These are phyloP conservation scores for Bos javanicus DNA, from an alignment of 2,113 vertebrate species.

Conservation along the genomic window DNA sequence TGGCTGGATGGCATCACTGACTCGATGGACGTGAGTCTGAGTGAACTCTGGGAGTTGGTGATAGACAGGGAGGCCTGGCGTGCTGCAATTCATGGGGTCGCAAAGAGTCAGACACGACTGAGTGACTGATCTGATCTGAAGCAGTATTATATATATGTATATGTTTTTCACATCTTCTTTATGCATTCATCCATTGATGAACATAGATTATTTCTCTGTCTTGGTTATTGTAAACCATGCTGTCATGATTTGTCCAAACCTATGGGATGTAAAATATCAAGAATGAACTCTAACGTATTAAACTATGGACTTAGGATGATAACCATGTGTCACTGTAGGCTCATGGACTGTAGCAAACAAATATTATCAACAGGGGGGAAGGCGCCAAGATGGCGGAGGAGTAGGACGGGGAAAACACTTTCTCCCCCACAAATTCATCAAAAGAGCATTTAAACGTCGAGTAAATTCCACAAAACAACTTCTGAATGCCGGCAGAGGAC, in stretches of 20 bases:
- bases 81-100: no score
- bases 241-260: not conserved
- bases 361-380: not conserved
- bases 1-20: no score
- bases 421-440: no score
- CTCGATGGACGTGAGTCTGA: no score
- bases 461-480: no score
- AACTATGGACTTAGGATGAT: not conserved
- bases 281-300: not conserved
- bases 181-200: not conserved
- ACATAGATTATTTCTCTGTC: not conserved
- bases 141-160: not conserved
- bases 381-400: no score
- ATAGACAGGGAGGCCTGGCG: no score
- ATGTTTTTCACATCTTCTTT: not conserved
- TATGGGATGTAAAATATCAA: not conserved
- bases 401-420: no score
- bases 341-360: not conserved
- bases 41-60: no score
- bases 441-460: no score
- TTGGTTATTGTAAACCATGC: not conserved
- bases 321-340: not conserved
- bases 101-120: no score
- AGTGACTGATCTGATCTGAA: not conserved
- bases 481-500: no score